A percentile compares a stretch with the other conserved stretches of the same genome.
Conservation (phyloP, 2,113 vertebrate genomes). For the Oryzias javanicus region DNA sequence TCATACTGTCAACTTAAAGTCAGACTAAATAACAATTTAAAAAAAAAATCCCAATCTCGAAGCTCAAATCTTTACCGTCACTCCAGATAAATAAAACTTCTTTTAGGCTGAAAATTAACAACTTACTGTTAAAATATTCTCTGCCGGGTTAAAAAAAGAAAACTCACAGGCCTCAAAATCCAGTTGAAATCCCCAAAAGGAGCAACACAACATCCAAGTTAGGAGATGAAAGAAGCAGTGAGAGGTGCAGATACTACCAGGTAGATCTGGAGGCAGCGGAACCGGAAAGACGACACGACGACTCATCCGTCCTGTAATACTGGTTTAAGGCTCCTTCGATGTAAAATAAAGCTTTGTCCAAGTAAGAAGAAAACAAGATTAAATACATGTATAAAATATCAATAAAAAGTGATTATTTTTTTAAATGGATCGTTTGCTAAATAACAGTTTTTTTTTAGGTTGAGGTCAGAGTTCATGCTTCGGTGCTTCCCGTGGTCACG, state of each 20-base stretch:
- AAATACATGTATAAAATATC: not conserved
- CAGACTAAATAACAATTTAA: not conserved
- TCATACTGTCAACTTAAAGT: conserved; percentile 54
- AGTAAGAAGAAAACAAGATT: no score
- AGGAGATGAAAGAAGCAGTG: not conserved
- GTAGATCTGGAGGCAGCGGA: conserved; percentile 41
- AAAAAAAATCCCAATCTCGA: not conserved
- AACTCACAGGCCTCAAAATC: not conserved
- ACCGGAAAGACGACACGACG: conserved; percentile 65
- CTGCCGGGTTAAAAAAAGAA: not conserved
- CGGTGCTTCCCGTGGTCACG: not conserved
- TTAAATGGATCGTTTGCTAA: not conserved
- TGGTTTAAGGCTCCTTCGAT: conserved; percentile 57
- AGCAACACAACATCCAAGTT: not conserved
- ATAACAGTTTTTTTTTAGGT: conserved; percentile 1
- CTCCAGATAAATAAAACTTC: not conserved
- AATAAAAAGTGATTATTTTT: conserved; percentile 7
- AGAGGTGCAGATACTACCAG: conserved; percentile 1
- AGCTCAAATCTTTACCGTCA: not conserved
- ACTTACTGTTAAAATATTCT: no score
- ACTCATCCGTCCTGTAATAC: conserved; percentile 60
- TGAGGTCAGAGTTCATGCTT: not conserved
- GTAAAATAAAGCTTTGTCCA: conserved; percentile 8
- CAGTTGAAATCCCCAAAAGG: not conserved
- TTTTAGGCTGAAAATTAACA: not conserved